phyloP scores from a whole-genome alignment of 2,797 vertebrate genomes.

The Uromys caudimaculatus region DNA sequence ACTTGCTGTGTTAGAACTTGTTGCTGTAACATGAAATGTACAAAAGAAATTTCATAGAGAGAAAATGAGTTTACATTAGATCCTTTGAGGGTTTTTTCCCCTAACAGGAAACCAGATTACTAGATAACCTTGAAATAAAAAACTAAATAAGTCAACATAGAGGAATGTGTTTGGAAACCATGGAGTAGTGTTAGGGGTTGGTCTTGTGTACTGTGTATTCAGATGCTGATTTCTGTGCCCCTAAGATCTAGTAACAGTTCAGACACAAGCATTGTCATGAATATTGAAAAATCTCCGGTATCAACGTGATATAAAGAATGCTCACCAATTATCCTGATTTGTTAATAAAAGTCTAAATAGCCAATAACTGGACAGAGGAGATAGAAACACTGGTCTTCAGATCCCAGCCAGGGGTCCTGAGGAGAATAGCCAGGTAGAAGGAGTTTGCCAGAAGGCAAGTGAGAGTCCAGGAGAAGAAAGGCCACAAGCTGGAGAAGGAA shows the following conservation, averaged over 20 bases:
- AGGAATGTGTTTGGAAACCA: constrained; percentile 27
- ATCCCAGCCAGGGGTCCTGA: background rate
- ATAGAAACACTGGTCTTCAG: background rate
- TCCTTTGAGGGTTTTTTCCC: background rate
- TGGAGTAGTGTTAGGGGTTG: background rate
- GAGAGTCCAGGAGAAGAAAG: background rate
- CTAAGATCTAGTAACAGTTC: background rate
- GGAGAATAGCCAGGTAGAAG: background rate
- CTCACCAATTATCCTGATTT: background rate
- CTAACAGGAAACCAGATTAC: background rate
- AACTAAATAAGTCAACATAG: background rate
- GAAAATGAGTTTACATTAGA: constrained; percentile 37
- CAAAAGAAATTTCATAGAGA: constrained; percentile 54
- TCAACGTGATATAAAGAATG: background rate
- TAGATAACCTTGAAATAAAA: background rate
- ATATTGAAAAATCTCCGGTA: background rate
- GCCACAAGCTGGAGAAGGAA: background rate
- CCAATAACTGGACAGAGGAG: background rate
- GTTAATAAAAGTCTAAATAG: background rate
- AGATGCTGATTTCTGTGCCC: background rate
- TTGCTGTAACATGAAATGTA: constrained; percentile 9
- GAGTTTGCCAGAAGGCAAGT: background rate
- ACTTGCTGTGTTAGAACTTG: constrained; percentile 51
- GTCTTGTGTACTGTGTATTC: background rate
- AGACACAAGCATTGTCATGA: background rate